Base-by-base conservation (phyloP, 2,113 vertebrate species). In the Tragelaphus scriptus region DNA sequence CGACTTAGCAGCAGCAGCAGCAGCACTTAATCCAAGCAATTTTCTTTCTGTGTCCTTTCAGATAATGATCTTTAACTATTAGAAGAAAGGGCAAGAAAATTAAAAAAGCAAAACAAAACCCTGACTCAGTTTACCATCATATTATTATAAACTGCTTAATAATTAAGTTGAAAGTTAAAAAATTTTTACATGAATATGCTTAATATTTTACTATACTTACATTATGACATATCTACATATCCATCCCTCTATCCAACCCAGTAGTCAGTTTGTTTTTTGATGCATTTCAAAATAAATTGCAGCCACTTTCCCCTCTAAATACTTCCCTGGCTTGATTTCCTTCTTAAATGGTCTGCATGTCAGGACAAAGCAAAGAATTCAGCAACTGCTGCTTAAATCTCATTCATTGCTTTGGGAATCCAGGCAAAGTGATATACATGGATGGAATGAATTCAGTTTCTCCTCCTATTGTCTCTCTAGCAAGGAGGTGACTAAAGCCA, bases 271-370 rank as follows among this genome's bases (percentile, higher is more conserved):
- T 92, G 80, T 51, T 93, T 96, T 84, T 47, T 95, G 8, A 89
- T 88, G 5, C 2, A 56, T 92, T 96, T 96, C 56, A 95, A 77
- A 97, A 23, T 63, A 90, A 95, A 92, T 89, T 94, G 32, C 3
- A 89, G 56, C 16, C 40, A 56, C 58, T 85, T 55, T 65, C 58
- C 14, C 71, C n/a, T 68, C 56, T 82, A 90, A 94, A 95, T 59
- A 61, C 68, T 84, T 81, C 23, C 25, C 14, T 87, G 85, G 90
- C 94, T 97, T 98, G 93, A 97, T 96, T 98, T 98, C 98, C 85
- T 26, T 85, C 71, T 93, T 95, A 79, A 65, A 2, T 14, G 63
- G n/a, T 96, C n/a, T 94, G 80, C 90, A 75, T 97, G 96, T 98
- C 93, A 95, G 90, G 91, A 97, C 79, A 93, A 96, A 97, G 61